Evolutionary conservation across 2,797 vertebrate species (phyloP), one percentile per base, ranked within the genome.

Genomic region (Premnoplex brunnescens): DNA sequence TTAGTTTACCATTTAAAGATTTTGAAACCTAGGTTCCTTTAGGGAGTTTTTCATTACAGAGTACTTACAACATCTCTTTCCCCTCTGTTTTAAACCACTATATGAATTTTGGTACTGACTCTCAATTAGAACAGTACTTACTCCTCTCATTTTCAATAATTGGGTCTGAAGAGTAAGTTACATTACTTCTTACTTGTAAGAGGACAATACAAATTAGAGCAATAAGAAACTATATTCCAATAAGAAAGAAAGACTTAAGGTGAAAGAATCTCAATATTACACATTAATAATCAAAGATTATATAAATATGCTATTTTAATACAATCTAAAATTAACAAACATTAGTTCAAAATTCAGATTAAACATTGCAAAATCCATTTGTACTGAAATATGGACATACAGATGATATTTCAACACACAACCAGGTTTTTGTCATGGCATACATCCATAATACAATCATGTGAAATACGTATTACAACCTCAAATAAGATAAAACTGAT

Each of bases 1-100:
- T 72, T 46, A 56, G 51, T 90, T 91, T 83, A 85, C 59, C 48
- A n/a, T 74, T 85, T 52, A 56, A 91, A 89, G 89, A 91, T 77
- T 91, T 89, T 91, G 22, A 93, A 78, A 92, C 8, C 17, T 62
- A 26, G 6, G 5, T 26, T 78, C 30, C 14, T 60, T 79, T 78
- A 5, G 4, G 2, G 19, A 41, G 12, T 34, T 85, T 63, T 80
- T 59, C 22, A 59, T 41, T 69, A n/a, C 2, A 36, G 14, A 63
- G 1, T 46, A 56, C 34, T 84, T 54, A 64, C 26, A 81, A 39
- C 6, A 7, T n/a, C 13, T 74, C 32, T 59, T 63, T 77, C 6
- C 11, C 92, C n/a, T 66, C 60, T 88, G 13, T 71, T 83, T 69
- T 32, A 86, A 81, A 68, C 24, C 6, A 48, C 16, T 48, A 5